Evolutionary conservation across 1,140 invertebrate genomes (phyloP).

Genomic region (Manduca sexta): DNA sequence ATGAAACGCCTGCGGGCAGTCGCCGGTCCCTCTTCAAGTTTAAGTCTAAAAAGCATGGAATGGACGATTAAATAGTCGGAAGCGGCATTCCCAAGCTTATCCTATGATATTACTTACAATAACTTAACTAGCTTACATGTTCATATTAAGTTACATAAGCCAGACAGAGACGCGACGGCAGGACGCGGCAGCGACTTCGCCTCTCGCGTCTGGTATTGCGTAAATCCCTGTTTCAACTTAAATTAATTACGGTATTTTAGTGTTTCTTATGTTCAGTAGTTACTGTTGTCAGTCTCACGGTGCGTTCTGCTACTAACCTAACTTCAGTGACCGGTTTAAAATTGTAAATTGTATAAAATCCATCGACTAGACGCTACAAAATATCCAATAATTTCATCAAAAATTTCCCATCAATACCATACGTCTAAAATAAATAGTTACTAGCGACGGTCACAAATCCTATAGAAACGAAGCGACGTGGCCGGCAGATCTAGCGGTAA

Average conservation of each 20-base stretch:
- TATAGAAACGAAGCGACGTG: slow-evolving; percentile 37
- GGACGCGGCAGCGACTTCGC: too few relatives aligned
- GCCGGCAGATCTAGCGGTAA: slow-evolving; percentile 48
- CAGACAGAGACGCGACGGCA: slow-evolving; percentile 23
- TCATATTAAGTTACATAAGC: slow-evolving; percentile 29
- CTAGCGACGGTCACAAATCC: slow-evolving; percentile 33
- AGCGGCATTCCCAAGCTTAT: slow-evolving; percentile 34
- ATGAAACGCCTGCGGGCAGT: too few relatives aligned
- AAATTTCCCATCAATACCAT: slow-evolving; percentile 23
- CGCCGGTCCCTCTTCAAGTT: neutral
- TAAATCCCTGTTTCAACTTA: slow-evolving; percentile 43
- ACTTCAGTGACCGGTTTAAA: neutral
- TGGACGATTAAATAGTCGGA: slow-evolving; percentile 34
- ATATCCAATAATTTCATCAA: slow-evolving; percentile 41
- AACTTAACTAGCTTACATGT: slow-evolving; percentile 52
- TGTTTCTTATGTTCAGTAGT: slow-evolving; percentile 6
- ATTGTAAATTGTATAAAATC: slow-evolving; percentile 19
- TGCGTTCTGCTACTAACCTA: slow-evolving; percentile 27
- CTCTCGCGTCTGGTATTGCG: slow-evolving; percentile 42
- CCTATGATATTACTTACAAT: slow-evolving; percentile 48
- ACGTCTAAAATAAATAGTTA: slow-evolving; percentile 50
- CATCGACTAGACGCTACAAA: slow-evolving; percentile 57
- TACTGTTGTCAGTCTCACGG: slow-evolving; percentile 4
- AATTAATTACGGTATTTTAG: slow-evolving; percentile 27
- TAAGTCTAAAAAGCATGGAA: slow-evolving; percentile 43